A percentile compares a stretch with the other conserved stretches of the same genome.
These are phyloP conservation scores for Mustela nigripes DNA, from an alignment of 2,113 vertebrate genomes.

Conservation along the genomic window DNA sequence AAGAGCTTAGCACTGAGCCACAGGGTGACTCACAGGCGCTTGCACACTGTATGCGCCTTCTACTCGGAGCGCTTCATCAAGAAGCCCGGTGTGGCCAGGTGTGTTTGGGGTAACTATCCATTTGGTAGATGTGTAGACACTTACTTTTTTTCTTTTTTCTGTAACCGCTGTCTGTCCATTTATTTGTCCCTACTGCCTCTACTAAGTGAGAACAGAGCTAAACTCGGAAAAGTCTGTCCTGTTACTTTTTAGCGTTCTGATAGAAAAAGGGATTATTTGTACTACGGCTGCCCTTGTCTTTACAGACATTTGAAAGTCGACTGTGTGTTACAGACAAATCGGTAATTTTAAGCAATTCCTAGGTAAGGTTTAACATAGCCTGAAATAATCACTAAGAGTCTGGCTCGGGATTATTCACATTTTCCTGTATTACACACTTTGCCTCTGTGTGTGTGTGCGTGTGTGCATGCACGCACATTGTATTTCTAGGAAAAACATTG, in stretches of 20 bases:
- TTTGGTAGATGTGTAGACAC: neutral
- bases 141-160: neutral
- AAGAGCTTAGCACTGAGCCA: neutral
- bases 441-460: neutral
- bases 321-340: neutral
- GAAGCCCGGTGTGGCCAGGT: neutral
- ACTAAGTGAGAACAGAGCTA: neutral
- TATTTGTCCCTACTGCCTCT: neutral
- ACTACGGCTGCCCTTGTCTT: neutral
- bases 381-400: neutral
- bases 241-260: neutral
- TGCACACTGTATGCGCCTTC: neutral
- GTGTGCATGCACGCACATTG: too few relatives aligned
- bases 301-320: neutral
- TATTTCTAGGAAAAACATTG: neutral
- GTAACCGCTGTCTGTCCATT: neutral
- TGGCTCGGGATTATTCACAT: neutral
- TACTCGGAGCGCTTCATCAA: too few relatives aligned
- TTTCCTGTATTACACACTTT: neutral
- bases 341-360: neutral
- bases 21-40: too few relatives aligned
- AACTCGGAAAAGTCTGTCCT: neutral
- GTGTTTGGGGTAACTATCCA: neutral
- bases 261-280: neutral
- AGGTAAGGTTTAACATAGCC: neutral